phyloP scores from a whole-genome alignment of 1,140 invertebrate genomes.

The Parasteatoda tepidariorum region DNA sequence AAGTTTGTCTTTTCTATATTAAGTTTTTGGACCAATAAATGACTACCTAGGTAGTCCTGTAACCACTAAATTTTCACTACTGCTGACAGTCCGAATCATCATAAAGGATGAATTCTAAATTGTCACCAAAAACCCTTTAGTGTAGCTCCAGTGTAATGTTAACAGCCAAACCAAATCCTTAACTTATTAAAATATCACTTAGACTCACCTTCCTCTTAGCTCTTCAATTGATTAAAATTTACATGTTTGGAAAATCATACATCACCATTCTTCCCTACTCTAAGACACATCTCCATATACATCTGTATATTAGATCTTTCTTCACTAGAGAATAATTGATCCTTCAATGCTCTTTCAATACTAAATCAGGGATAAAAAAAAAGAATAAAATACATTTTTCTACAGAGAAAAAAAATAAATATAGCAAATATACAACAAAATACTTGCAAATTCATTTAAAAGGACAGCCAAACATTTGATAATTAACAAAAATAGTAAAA shows the following conservation, averaged over 20 bases:
- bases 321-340: conserved; percentile 46
- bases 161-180: neutral
- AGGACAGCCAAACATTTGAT: neutral
- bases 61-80: no score
- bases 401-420: neutral
- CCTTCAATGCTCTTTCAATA: conserved; percentile 47
- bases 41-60: no score
- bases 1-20: no score
- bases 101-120: neutral
- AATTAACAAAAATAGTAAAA: neutral
- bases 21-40: no score
- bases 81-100: neutral
- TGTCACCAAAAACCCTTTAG: neutral
- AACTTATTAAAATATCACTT: neutral
- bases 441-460: neutral
- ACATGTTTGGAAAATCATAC: neutral
- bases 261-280: conserved; percentile 17
- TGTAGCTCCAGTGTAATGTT: neutral
- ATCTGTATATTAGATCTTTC: conserved; percentile 25
- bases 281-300: conserved; percentile 14
- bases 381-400: neutral
- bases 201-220: neutral
- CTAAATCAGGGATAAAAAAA: conserved; percentile 31
- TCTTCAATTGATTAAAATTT: neutral
- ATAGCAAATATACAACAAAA: neutral